Percentiles rank a stretch among this genome's conserved stretches.
These are phyloP conservation scores for Channa argus DNA, from an alignment of 2,113 vertebrate species.

Conservation along the genomic window DNA sequence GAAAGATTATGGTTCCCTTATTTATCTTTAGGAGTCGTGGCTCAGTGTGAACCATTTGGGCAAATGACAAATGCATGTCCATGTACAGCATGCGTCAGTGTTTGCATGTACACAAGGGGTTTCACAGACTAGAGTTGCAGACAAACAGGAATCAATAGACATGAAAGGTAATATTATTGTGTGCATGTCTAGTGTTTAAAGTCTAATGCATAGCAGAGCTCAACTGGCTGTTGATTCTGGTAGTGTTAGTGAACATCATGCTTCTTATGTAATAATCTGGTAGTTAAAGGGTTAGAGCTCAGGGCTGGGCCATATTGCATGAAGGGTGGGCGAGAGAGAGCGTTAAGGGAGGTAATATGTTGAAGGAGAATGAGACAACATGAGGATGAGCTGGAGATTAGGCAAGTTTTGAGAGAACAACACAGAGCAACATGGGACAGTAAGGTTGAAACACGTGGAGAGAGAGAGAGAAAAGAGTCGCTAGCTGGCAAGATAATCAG, in stretches of 20 bases:
- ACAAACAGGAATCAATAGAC: neutral
- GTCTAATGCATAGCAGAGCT: constrained; percentile 3
- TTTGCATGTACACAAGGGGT: neutral
- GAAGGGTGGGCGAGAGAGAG: constrained; percentile 19
- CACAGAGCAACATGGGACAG: constrained; percentile 39
- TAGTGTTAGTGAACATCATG: constrained; percentile 48
- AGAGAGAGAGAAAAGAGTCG: constrained; percentile 35
- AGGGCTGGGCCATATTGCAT: constrained; percentile 58
- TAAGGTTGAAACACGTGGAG: constrained; percentile 25
- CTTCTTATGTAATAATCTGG: constrained; percentile 71
- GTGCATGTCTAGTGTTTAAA: neutral
- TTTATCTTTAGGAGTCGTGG: constrained; percentile 17
- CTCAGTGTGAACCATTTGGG: neutral
- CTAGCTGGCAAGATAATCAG: constrained; percentile 57
- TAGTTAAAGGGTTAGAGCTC: constrained; percentile 67
- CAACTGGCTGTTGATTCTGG: constrained; percentile 35
- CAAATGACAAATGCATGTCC: neutral
- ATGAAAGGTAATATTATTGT: neutral
- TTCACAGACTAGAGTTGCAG: neutral
- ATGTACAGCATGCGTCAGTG: constrained; percentile 19
- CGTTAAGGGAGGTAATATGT: constrained; percentile 14
- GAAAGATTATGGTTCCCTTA: neutral
- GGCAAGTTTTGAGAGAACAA: neutral
- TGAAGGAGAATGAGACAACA: constrained; percentile 10
- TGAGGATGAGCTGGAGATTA: neutral